Base-by-base conservation (phyloP, 2,888 invertebrate genomes). In the Blomia tropicalis region DNA sequence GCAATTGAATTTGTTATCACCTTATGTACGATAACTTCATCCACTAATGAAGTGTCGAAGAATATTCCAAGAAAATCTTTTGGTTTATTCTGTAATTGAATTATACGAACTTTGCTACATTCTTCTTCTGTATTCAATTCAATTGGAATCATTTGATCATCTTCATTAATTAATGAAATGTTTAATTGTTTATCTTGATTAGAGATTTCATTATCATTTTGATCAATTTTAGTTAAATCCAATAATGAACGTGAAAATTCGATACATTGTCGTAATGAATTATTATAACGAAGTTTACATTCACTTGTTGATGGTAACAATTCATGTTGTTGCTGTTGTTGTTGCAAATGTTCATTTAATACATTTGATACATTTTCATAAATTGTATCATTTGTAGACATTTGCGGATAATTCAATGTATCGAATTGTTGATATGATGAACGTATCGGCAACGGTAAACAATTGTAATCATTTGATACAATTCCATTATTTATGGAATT, bases 1-100 rank as follows among this genome's bases (percentile, higher is more conserved):
- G 95, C 95, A 65, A 92, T 79, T 70, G 91, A 92, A 73, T 91
- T 86, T 69, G 91, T 89, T 70, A 83, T 85, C 5, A 95, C 93
- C 2, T 88, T 87, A 0, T 92, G 91, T 0, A 95, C 92, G 76
- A 93, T 95, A 27, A 95, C 91, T 1, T 93, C 93, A 19, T 19
- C 29, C 11, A 11, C 25, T 14, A 56, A 27, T n/a, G 56, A 14
- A 17, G 4, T 36, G 3, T 56, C 29, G 11, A 56, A 56, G 29
- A 56, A 56, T 31, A 56, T 56, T 19, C 56, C 56, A n/a, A 27
- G 31, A 36, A 56, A 56, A 11, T 56, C 32, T 11, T 36, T 14
- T 36, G 30, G 4, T 25, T 56, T 56, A 14, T 56, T 56, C 2
- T 2, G 2, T 14, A 56, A n/a, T 22, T 27, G 7, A 7, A 47